Base-by-base conservation (phyloP, 2,888 invertebrate species). In the Aphidius colemani region DNA sequence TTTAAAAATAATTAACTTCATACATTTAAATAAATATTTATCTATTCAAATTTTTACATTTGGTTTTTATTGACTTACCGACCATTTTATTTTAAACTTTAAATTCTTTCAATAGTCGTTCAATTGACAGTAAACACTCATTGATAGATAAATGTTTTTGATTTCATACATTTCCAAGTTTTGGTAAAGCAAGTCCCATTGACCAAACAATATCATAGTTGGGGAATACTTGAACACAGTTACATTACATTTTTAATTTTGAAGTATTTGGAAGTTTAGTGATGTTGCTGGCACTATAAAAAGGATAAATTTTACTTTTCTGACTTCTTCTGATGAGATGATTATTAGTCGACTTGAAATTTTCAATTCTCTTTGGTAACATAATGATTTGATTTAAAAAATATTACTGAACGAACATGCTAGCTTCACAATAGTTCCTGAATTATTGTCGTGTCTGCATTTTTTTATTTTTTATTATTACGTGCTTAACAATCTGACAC, bases 151-250 rank as follows among this genome's bases (percentile, higher is more conserved):
- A 75, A 69, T 83, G 78, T 46, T 77, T 79, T 59, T 73, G 75
- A 70, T 77, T 84, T 85, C 88, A 88, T 58, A 85, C 83, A 30
- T 85, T 83, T 74, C 90, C 88, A 0, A 90, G 88, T 65, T 86
- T 87, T 65, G 87, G 85, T 60, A 96, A 80, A 0, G 93, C 90
- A 39, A 94, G 78, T 0, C 94, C 94, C 72, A 95, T 92, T 0
- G 94, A 90, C 95, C 95, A 96, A 0, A 96, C 90, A 0, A 95
- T 95, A 78, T 96, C 96, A 79, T 95, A 96, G 93, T 92, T 0
- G 90, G 89, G 0, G 93, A 91, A 81, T 88, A 92, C 62, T 86
- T 86, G 0, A 90, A 90, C 3, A 89, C 83, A 3, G 85, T 76
- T 0, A 85, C 86, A 0, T 86, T 86, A 40, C 83, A 80, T 3